Evolutionary conservation across 1,140 invertebrate genomes (phyloP), one percentile per base, ranked within the genome.

Genomic region (Drosophila bifasciata): DNA sequence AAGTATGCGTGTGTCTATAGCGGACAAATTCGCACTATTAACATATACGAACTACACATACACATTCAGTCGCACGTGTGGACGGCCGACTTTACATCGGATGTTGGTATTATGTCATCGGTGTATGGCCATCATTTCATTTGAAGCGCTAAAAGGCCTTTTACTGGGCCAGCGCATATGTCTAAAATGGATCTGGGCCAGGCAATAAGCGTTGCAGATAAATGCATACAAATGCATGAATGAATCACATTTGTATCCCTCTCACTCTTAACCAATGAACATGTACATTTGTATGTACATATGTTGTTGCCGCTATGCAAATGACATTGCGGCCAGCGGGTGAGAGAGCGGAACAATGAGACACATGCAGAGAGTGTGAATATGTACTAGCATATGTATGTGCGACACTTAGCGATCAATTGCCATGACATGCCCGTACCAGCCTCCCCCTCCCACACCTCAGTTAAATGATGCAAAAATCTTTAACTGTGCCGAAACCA

Each of bases 41-140:
- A 11, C 28, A 32, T 9, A 9, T 32, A 32, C 4, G 32, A 4
- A 13, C 32, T 36, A 36, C 32, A 36, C 32, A 13, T 11, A 13
- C 32, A 36, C 32, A 13, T 5, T 0, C 32, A 36, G 3, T 4
- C 9, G 4, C 3, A 21, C 45, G 46, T 50, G 51, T 61, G 19
- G 41, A 9, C 25, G 28, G 8, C 3, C 32, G 32, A 4, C 28
- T 48, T 67, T 68, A 48, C 64, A 68, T 67, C 64, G 62, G 62
- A 68, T 56, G 64, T 68, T 68, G 23, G 62, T 32, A 68, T 68
- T 68, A 68, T 62, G 64, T 68, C 64, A 68, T 68, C 64, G 36
- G 64, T 46, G 46, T 45, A 17, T 28, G n/a, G 45, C 52, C 28
- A 28, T 28, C 25, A 28, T 28, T n/a, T n/a, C n/a, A n/a, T n/a